Conservation (phyloP, 2,797 vertebrate species). For the Glossophaga mutica region DNA sequence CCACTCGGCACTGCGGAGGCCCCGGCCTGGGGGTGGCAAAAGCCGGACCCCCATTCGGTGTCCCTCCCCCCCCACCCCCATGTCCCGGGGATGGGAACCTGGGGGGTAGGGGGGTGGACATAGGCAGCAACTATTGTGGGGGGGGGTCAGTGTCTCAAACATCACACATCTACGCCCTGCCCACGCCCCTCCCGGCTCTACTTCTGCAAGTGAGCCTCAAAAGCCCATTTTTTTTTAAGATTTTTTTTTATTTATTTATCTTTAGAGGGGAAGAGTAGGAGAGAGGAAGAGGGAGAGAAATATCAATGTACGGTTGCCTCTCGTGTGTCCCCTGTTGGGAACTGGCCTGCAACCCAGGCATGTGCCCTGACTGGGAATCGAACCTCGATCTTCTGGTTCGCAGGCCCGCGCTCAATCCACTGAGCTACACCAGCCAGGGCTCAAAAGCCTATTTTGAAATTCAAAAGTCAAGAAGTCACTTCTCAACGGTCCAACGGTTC, state of each 20-base stretch:
- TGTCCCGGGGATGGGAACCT: background rate
- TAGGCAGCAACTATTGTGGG: fast-evolving
- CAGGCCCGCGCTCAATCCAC: too few relatives aligned
- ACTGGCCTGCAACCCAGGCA: too few relatives aligned
- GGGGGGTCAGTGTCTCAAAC: background rate
- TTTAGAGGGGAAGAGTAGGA: too few relatives aligned
- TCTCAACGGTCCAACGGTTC: background rate
- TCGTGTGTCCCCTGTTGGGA: too few relatives aligned
- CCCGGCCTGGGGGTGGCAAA: background rate
- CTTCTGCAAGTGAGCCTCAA: background rate
- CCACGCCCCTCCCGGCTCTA: background rate
- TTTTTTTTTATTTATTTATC: too few relatives aligned
- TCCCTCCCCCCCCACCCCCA: fast-evolving
- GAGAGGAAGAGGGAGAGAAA: too few relatives aligned
- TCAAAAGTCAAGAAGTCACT: background rate
- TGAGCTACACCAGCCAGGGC: too few relatives aligned
- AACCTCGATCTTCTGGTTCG: too few relatives aligned
- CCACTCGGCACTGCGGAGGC: background rate
- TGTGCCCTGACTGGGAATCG: too few relatives aligned
- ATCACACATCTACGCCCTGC: fast-evolving
- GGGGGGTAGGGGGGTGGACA: fast-evolving
- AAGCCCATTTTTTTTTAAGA: background rate
- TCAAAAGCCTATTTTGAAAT: background rate
- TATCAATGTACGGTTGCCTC: too few relatives aligned
- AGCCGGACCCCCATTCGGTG: fast-evolving